phyloP scores from a whole-genome alignment of 2,113 vertebrate genomes.

The Eublepharis macularius region DNA sequence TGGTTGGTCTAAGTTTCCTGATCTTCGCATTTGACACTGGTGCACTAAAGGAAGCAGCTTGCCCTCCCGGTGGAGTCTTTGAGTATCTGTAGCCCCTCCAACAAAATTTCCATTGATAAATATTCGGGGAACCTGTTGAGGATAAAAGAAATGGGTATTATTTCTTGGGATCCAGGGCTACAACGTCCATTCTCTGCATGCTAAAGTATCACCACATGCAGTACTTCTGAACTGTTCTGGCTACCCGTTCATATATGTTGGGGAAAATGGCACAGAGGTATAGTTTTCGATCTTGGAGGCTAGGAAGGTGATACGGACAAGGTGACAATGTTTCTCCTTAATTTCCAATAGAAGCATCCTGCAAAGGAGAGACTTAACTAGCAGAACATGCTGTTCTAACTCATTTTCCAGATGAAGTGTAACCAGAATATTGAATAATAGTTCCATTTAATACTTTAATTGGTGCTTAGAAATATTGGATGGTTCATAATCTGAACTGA shows the following conservation, averaged over 20 bases:
- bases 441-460: not conserved
- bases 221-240: not conserved
- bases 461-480: not conserved
- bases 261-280: not conserved
- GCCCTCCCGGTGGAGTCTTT: conserved; percentile 87
- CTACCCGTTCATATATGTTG: not conserved
- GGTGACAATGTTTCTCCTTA: not conserved
- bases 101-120: conserved; percentile 93
- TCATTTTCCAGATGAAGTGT: not conserved
- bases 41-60: conserved; percentile 85
- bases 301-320: not conserved
- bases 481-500: not conserved
- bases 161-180: not conserved
- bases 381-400: not conserved
- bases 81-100: conserved; percentile 90
- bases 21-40: conserved; percentile 76
- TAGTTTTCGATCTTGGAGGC: not conserved
- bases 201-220: not conserved
- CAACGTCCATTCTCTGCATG: not conserved
- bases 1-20: conserved; percentile 20
- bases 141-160: conserved; percentile 33
- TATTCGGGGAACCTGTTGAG: conserved; percentile 89
- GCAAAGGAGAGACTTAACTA: not conserved
- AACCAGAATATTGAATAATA: not conserved
- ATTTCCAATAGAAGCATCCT: not conserved